Evolutionary conservation across 2,113 vertebrate species (phyloP), one percentile per base, ranked within the genome.

Genomic region (Nothobranchius furzeri): DNA sequence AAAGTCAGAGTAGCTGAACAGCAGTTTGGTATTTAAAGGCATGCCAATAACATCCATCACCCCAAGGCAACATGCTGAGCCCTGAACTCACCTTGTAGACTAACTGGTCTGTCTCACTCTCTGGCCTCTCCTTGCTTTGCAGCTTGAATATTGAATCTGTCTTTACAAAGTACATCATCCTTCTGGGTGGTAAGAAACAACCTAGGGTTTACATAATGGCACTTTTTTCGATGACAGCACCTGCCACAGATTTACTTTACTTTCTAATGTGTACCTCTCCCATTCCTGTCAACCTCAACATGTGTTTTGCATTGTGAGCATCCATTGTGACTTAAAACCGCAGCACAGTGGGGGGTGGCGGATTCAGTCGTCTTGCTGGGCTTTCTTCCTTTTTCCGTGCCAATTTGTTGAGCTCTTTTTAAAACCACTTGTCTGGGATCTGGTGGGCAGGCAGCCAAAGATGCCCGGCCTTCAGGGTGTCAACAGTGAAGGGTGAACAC

Each of bases 381-480:
- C 56, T 50, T 70, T 15, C 53, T 60, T 49, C 52, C 17, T 81
- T 54, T 52, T 48, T 63, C 52, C 49, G 50, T 55, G 52, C 68
- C 68, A 67, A 73, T 78, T 83, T 63, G 80, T 84, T 87, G 80
- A 78, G 83, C 78, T 76, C 79, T 76, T 80, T 85, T 50, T 82
- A 87, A 84, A 85, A 70, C 74, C 68, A 72, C 64, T 67, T 72
- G 49, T 79, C 59, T 43, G 9, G 64, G 63, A 68, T 61, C 45
- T 12, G 1, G 24, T 52, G 61, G 60, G 73, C 57, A 40, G 45
- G 63, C 58, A 67, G 53, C 79, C 77, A 77, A 43, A 61, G 79
- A 55, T 79, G 66, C 75, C 73, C 53, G 47, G 55, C 48, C 59
- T 49, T 83, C 83, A 81, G 71, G 74, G 78, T 68, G 79, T 81